Percentiles rank a stretch among this genome's conserved stretches.
These are phyloP conservation scores for Ammodytes dubius DNA, from an alignment of 2,113 vertebrate species.

Conservation along the genomic window DNA sequence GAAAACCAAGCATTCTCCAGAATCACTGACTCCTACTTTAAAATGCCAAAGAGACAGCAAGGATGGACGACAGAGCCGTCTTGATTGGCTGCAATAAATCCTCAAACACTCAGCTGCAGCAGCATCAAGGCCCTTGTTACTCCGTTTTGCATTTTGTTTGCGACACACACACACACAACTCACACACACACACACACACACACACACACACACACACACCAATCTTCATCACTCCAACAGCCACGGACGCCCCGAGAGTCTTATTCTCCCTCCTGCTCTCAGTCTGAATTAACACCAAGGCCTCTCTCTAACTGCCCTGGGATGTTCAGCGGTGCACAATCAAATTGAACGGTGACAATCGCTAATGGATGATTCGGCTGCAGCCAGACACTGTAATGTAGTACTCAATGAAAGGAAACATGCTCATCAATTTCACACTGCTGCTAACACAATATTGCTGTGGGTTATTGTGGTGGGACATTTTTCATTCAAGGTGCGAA, in stretches of 20 bases:
- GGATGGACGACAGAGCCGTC: slow-evolving; percentile 14
- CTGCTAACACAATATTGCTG: slow-evolving; percentile 83
- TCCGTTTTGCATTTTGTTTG: slow-evolving; percentile 69
- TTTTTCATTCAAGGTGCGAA: slow-evolving; percentile 82
- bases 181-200: slow-evolving; percentile 19
- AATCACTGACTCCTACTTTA: neutral
- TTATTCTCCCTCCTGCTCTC: slow-evolving; percentile 66
- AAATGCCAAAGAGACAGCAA: slow-evolving; percentile 10
- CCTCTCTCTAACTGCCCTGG: slow-evolving; percentile 75
- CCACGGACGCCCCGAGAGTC: slow-evolving; percentile 66
- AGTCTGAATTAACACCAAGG: slow-evolving; percentile 77
- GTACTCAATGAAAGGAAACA: slow-evolving; percentile 83
- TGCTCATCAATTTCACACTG: slow-evolving; percentile 84
- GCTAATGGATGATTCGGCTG: slow-evolving; percentile 81
- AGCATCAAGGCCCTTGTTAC: slow-evolving; percentile 28
- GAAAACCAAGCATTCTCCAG: neutral
- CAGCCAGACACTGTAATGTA: slow-evolving; percentile 78
- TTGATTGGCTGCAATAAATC: slow-evolving; percentile 47
- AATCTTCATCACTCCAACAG: slow-evolving; percentile 75
- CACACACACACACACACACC: slow-evolving; percentile 50
- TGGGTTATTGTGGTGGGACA: slow-evolving; percentile 79
- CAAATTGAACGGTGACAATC: slow-evolving; percentile 83
- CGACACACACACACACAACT: slow-evolving; percentile 49
- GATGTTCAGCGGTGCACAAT: slow-evolving; percentile 73
- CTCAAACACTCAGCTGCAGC: slow-evolving; percentile 21